A percentile compares a stretch with the other conserved stretches of the same genome.
These are phyloP conservation scores for Danionella cerebrum DNA, from an alignment of 2,113 vertebrate genomes.

Conservation along the genomic window DNA sequence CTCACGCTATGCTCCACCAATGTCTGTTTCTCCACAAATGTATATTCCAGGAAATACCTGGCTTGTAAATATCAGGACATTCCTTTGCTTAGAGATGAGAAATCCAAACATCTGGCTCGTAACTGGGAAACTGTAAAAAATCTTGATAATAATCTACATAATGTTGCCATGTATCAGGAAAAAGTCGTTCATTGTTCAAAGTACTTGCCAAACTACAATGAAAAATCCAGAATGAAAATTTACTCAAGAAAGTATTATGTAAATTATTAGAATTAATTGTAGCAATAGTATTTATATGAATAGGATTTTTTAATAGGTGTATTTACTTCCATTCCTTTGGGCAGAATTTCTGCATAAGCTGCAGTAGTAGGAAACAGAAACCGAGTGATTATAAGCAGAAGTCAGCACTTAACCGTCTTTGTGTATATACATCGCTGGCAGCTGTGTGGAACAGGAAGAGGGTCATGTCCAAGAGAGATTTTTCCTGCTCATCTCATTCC, in stretches of 20 bases:
- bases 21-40: background rate
- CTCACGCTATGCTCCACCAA: background rate
- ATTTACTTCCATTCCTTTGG: too few relatives aligned
- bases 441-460: background rate
- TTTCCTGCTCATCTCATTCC: background rate
- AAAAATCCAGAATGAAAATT: too few relatives aligned
- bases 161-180: background rate
- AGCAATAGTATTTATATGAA: too few relatives aligned
- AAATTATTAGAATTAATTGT: too few relatives aligned
- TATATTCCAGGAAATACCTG: background rate
- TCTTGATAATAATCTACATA: background rate
- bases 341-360: background rate
- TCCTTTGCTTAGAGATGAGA: background rate
- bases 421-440: background rate
- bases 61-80: background rate
- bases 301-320: too few relatives aligned
- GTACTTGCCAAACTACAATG: background rate
- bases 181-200: too few relatives aligned
- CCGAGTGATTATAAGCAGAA: background rate
- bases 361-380: background rate
- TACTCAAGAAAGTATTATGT: too few relatives aligned
- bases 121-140: background rate
- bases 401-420: too few relatives aligned
- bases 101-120: constrained; percentile 13
- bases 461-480: background rate